These are phyloP conservation scores for Calycopis cecrops DNA, from an alignment of 1,140 invertebrate genomes.

Conservation along the genomic window DNA sequence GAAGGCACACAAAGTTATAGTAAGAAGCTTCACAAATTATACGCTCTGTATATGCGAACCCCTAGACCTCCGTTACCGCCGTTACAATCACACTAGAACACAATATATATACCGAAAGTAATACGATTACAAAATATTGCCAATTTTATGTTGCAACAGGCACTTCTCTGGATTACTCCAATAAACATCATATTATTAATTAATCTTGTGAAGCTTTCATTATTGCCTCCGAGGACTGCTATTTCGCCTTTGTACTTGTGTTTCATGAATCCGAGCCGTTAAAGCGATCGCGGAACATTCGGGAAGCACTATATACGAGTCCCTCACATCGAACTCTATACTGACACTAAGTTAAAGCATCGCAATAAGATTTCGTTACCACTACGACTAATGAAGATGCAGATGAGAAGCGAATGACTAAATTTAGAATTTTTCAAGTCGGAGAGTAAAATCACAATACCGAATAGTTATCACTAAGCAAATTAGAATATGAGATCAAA, in stretches of 20 bases:
- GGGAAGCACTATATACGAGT: constrained; percentile 45
- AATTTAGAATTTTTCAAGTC: constrained; percentile 68
- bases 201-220: constrained; percentile 63
- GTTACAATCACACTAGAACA: constrained; percentile 43
- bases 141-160: constrained; percentile 73
- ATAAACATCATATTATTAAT: constrained; percentile 71
- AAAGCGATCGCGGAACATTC: constrained; percentile 35
- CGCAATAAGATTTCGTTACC: constrained; percentile 72
- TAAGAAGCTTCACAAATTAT: constrained; percentile 69
- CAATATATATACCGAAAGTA: constrained; percentile 53
- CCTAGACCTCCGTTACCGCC: constrained; percentile 20
- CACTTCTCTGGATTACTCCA: constrained; percentile 73
- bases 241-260: constrained; percentile 60
- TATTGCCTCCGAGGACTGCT: constrained; percentile 63
- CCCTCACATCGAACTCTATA: constrained; percentile 56
- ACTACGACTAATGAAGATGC: constrained; percentile 62
- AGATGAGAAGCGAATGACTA: constrained; percentile 49
- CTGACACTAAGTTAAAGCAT: constrained; percentile 74
- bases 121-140: constrained; percentile 72
- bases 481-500: constrained; percentile 75
- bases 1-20: constrained; percentile 73
- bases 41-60: constrained; percentile 25
- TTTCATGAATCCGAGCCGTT: constrained; percentile 34
- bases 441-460: constrained; percentile 48
- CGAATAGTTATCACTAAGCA: constrained; percentile 70